Base-by-base conservation (phyloP, 2,888 invertebrate genomes). In the Xylocampa areola region DNA sequence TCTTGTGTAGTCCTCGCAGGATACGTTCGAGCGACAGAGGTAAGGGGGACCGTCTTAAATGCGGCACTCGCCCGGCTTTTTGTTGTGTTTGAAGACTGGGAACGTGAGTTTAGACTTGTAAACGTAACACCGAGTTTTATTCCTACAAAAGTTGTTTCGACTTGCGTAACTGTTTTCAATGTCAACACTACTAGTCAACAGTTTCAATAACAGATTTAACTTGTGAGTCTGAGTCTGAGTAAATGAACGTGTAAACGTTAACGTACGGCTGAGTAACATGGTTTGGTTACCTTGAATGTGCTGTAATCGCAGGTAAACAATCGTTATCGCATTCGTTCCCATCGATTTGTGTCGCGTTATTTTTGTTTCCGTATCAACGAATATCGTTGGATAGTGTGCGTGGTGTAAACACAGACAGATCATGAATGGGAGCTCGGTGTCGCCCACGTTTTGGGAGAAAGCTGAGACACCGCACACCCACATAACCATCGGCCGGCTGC, bases 21-120 rank as follows among this genome's bases (percentile, higher is more conserved):
- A 95, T 96, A 96, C 94, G 95, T 96, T 92, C 95, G 95, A 94
- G 96, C 96, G 92, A 95, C 95, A 94, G 96, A 96, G 96, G 96
- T 96, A 95, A 96, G 95, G 94, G 90, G 89, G 87, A 85, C 87
- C 87, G 89, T 91, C 91, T 92, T 91, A 87, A 89, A 88, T 86
- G 86, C 91, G 88, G 89, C 88, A 86, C 85, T 89, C 79, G 81
- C 81, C 88, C 88, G 91, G 89, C 88, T 90, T 91, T 92, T 91
- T 90, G 89, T 92, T 83, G 41, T 72, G 76, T 78, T 64, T 66
- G 77, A 74, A 79, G 74, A 77, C 76, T 50, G 74, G 78, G 76
- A 80, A 74, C 70, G 73, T 69, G 73, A 69, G 69, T 72, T 76
- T 64, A 61, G 47, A 61, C 40, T 69, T 62, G 54, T 47, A 43